These are phyloP conservation scores for Haliaeetus vocifer DNA, from an alignment of 2,797 vertebrate species.

Conservation along the genomic window DNA sequence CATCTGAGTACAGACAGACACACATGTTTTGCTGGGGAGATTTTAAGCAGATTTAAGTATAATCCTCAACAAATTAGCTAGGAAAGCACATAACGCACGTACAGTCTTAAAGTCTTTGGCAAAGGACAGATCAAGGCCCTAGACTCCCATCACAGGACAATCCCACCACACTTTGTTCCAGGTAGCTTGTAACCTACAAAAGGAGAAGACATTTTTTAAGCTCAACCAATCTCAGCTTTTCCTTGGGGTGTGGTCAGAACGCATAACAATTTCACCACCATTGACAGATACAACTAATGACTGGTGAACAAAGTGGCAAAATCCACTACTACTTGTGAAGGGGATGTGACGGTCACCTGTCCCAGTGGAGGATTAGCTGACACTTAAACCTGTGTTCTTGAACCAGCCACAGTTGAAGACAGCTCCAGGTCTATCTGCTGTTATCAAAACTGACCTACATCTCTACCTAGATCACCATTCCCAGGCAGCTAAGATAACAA, in stretches of 20 bases:
- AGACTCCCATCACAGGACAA: background rate
- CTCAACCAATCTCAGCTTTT: background rate
- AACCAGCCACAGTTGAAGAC: background rate
- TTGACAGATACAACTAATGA: background rate
- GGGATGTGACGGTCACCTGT: background rate
- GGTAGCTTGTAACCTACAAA: background rate
- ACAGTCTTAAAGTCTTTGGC: background rate
- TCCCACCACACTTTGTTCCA: background rate
- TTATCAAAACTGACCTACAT: background rate
- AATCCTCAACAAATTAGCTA: background rate
- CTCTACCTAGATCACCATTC: background rate
- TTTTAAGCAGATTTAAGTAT: background rate
- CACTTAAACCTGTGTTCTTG: background rate
- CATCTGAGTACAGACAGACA: background rate
- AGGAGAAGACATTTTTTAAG: background rate
- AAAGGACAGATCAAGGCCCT: background rate
- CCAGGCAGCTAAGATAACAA: background rate
- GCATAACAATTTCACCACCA: background rate
- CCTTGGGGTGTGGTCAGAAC: background rate
- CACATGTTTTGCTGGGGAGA: background rate
- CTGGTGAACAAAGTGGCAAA: background rate
- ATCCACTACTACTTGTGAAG: background rate
- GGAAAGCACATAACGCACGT: fast-evolving
- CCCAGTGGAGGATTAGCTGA: background rate
- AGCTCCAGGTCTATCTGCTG: background rate